These are phyloP conservation scores for Carduelis carduelis DNA, from an alignment of 2,797 vertebrate species.

Conservation along the genomic window DNA sequence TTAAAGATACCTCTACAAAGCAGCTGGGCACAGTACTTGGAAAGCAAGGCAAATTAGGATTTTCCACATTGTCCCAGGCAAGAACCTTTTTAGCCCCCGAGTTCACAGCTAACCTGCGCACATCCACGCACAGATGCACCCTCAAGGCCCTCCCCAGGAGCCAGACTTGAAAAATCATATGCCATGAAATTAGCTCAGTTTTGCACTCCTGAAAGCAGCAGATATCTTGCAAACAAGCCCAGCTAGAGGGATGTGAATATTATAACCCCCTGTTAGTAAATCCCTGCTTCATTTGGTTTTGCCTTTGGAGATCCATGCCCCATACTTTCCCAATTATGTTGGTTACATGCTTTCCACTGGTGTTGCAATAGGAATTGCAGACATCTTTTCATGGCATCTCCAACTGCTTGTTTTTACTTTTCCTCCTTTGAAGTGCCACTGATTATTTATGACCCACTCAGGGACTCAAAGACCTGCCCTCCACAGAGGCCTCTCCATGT, in stretches of 20 bases:
- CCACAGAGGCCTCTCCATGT: conserved; percentile 7
- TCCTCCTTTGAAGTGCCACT: background rate
- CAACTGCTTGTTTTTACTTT: background rate
- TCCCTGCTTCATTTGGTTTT: background rate
- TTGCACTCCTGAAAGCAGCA: background rate
- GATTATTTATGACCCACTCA: conserved; percentile 23
- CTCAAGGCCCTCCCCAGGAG: background rate
- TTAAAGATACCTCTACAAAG: background rate
- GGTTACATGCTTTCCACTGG: background rate
- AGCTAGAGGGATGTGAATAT: background rate
- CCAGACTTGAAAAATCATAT: background rate
- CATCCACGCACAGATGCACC: background rate
- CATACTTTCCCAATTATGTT: background rate
- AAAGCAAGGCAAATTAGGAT: background rate
- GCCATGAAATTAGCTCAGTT: background rate
- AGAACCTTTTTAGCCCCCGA: fast-evolving
- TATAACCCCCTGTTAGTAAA: background rate
- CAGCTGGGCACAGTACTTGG: background rate
- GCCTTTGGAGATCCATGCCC: background rate
- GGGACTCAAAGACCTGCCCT: conserved; percentile 26
- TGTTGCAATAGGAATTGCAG: conserved; percentile 10
- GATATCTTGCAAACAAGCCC: background rate
- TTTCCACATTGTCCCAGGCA: background rate
- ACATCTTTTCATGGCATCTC: background rate
- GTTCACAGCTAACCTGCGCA: background rate